Base-by-base conservation (phyloP, 2,888 invertebrate species). In the Dorcus hopei region DNA sequence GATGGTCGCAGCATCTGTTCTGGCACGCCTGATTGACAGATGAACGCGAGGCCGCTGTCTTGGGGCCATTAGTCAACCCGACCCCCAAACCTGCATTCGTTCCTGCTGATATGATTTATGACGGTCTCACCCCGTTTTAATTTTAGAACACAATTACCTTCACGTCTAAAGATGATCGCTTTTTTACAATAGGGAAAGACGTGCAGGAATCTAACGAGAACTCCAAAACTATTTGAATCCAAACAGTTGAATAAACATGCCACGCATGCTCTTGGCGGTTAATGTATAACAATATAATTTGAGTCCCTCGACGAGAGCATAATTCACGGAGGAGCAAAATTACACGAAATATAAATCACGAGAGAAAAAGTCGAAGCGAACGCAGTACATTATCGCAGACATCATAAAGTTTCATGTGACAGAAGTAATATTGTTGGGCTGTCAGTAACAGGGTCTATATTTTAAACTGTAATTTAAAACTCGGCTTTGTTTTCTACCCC, bases 381-480 rank as follows among this genome's bases (percentile, higher is more conserved):
- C 66, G 62, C 38, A 64, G 62, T 71, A 70, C 71, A 71, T 72
- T 70, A 71, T 71, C 68, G 68, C 68, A 68, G 69, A 72, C 71
- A 71, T 72, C 72, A 72, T 72, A 72, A 72, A 72, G 68, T 71
- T 71, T 67, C 71, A 70, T 71, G 66, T 69, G 72, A 72, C 71
- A 72, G 70, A 65, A 68, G 67, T 70, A 62, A 65, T 63, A 72
- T 72, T 72, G 71, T 72, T 69, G 66, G 53, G 68, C 71, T 72
- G 72, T 72, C 72, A 72, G 66, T 68, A 63, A 65, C 72, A 72
- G 70, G 64, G 67, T 69, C 70, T 64, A 72, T 72, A 72, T 70
- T 72, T 72, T 68, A 71, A 68, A 63, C 65, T 65, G 72, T 72
- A 72, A 72, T 72, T 72, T 72, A 72, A 72, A 72, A 72, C 70